Conservation (phyloP, 2,888 invertebrate genomes). For the Cheilosia scutellata region DNA sequence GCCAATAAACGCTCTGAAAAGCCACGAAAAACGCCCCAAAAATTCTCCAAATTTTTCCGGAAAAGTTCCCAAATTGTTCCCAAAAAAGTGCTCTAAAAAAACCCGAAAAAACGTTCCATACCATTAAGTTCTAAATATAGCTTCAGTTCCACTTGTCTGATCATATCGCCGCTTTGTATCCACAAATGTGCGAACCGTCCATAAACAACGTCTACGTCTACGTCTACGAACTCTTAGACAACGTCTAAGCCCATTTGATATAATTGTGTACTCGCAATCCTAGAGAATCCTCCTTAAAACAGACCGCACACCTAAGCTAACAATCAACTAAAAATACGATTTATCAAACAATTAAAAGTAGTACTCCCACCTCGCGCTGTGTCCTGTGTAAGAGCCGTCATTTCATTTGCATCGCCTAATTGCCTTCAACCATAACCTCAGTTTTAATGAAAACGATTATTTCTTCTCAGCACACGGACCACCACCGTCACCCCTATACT, state of each 20-base stretch:
- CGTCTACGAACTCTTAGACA: background rate
- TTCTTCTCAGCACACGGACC: conserved; percentile 29
- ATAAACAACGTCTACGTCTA: no score
- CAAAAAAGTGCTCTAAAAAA: no score
- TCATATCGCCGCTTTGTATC: no score
- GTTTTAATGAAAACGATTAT: conserved; percentile 71
- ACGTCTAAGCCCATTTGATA: background rate
- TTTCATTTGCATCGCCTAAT: conserved; percentile 70
- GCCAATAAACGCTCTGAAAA: no score
- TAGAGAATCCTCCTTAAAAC: background rate
- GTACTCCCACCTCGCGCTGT: background rate
- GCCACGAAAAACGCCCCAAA: no score
- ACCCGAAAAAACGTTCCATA: no score
- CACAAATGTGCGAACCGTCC: no score
- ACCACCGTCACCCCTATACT: background rate
- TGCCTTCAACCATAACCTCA: conserved; percentile 69
- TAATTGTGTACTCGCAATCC: background rate
- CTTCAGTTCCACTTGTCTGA: background rate
- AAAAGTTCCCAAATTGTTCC: no score
- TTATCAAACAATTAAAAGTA: conserved; percentile 42
- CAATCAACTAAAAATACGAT: conserved; percentile 40
- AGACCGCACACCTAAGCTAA: conserved; percentile 12
- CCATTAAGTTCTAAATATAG: background rate
- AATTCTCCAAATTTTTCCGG: no score
- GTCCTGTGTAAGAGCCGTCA: conserved; percentile 24